Percentiles rank a stretch among this genome's conserved stretches.
phyloP scores from a whole-genome alignment of 2,113 vertebrate genomes.

The Chunga burmeisteri region DNA sequence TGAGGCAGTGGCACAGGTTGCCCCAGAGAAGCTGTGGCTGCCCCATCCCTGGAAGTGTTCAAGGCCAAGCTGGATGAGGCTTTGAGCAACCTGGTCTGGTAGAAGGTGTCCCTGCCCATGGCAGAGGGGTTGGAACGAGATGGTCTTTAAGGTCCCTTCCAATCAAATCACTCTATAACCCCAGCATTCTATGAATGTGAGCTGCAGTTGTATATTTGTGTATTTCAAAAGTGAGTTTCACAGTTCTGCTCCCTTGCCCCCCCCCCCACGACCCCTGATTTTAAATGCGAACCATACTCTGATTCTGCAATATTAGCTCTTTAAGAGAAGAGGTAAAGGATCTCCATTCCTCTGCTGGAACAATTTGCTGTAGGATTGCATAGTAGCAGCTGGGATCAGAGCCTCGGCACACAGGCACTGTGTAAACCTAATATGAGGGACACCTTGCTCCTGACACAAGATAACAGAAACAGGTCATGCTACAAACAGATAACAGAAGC shows the following conservation, averaged over 20 bases:
- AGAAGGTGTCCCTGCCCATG: no score
- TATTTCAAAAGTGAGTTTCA: not conserved
- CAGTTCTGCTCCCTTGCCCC: no score
- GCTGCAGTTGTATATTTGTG: not conserved
- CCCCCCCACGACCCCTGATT: not conserved
- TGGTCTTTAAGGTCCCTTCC: no score
- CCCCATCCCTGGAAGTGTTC: no score
- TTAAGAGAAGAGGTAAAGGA: not conserved
- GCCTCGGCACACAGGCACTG: not conserved
- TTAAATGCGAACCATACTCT: not conserved
- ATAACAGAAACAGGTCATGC: not conserved
- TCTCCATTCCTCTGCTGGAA: not conserved
- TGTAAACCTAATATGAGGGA: not conserved
- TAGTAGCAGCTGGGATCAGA: not conserved
- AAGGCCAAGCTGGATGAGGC: no score
- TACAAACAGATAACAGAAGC: not conserved
- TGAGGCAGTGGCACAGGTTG: no score
- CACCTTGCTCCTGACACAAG: not conserved
- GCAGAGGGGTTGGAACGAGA: no score
- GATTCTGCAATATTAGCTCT: not conserved
- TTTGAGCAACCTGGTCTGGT: no score
- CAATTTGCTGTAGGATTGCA: not conserved
- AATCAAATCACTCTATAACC: no score
- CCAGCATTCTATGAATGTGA: not conserved
- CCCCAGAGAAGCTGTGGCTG: no score